Percentiles rank a stretch among this genome's conserved stretches.
Conservation (phyloP, 2,888 invertebrate species). For the Rhamnusium bicolor region DNA sequence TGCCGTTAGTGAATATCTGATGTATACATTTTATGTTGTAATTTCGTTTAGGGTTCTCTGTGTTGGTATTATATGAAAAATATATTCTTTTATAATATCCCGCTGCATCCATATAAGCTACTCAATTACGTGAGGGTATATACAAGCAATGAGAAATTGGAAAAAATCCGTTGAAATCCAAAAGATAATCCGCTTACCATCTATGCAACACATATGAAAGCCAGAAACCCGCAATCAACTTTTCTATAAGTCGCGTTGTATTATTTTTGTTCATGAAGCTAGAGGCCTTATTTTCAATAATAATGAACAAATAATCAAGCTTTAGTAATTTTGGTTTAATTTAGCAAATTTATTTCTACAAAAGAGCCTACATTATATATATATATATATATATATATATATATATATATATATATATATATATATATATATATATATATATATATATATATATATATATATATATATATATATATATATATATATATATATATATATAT, state of each 20-base stretch:
- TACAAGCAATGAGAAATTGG: slow-evolving; percentile 56
- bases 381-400: no score
- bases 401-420: no score
- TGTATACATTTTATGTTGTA: neutral
- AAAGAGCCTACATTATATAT: no score
- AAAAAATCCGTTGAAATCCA: slow-evolving; percentile 60
- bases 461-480: no score
- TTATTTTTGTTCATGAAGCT: slow-evolving; percentile 5
- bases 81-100: neutral
- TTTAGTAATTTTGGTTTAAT: neutral
- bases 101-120: slow-evolving; percentile 46
- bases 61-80: slow-evolving; percentile 6
- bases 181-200: slow-evolving; percentile 59
- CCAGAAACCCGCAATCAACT: slow-evolving; percentile 65
- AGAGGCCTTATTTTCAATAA: neutral
- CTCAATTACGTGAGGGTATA: slow-evolving; percentile 55
- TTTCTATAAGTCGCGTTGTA: slow-evolving; percentile 65
- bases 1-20: neutral
- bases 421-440: no score
- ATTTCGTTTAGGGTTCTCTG: neutral
- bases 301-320: neutral
- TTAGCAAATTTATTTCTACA: no score
- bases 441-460: no score
- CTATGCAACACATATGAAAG: slow-evolving; percentile 43
- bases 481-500: no score